A percentile compares a stretch with the other conserved stretches of the same genome.
phyloP scores from a whole-genome alignment of 2,797 vertebrate genomes.

The Gastrophryne carolinensis region DNA sequence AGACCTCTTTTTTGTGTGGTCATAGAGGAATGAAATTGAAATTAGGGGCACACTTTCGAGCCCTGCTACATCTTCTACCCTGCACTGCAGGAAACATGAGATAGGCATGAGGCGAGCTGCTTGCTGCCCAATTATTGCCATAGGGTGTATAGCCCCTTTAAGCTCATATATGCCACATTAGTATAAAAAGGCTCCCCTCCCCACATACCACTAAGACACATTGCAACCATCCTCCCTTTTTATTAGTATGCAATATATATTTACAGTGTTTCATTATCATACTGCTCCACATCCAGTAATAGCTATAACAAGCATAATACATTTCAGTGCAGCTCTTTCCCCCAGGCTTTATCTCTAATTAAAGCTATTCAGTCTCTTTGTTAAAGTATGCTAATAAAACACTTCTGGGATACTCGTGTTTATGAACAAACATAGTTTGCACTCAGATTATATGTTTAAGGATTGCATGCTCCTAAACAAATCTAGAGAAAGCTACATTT shows the following conservation, averaged over 20 bases:
- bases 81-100: no score
- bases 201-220: neutral
- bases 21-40: no score
- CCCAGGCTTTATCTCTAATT: conserved; percentile 35
- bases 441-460: neutral
- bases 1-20: no score
- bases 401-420: conserved; percentile 15
- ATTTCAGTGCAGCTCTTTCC: neutral
- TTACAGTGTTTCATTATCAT: neutral
- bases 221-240: neutral
- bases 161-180: no score
- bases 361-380: conserved; percentile 25
- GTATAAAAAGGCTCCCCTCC: no score
- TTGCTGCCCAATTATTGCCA: no score
- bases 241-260: neutral
- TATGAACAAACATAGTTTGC: conserved; percentile 3
- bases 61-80: no score
- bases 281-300: neutral
- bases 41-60: no score
- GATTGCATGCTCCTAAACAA: neutral
- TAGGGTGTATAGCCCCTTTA: no score
- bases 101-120: no score
- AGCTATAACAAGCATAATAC: conserved; percentile 17
- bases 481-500: no score
- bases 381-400: conserved; percentile 10